Percentiles rank a stretch among this genome's conserved stretches.
phyloP scores from a whole-genome alignment of 2,797 vertebrate genomes.

The Manis pentadactyla region DNA sequence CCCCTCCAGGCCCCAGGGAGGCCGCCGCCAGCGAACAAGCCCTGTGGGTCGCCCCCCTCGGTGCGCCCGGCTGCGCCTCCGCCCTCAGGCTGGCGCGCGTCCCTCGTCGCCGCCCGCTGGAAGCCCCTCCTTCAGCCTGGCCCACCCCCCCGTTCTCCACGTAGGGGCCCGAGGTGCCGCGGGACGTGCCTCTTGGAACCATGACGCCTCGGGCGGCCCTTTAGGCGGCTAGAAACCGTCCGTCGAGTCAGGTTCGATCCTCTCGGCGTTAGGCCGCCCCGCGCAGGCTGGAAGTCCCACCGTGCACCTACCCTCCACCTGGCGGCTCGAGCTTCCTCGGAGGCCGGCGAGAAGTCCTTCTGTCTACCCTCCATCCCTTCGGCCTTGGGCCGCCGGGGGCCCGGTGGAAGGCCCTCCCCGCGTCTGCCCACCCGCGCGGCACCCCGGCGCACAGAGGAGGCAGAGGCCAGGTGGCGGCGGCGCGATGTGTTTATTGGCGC shows the following conservation, averaged over 20 bases:
- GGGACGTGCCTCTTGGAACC: background rate
- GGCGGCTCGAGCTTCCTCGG: background rate
- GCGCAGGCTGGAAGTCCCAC: background rate
- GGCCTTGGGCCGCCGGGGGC: background rate
- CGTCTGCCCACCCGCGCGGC: background rate
- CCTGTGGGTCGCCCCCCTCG: background rate
- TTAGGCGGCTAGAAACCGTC: background rate
- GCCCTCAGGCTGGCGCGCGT: background rate
- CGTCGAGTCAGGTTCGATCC: background rate
- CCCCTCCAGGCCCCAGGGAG: background rate
- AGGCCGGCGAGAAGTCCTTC: background rate
- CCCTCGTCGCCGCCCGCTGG: background rate
- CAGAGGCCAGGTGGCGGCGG: background rate
- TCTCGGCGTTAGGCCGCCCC: background rate
- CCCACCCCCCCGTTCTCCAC: background rate
- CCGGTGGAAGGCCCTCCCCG: background rate
- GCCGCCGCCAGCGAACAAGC: background rate
- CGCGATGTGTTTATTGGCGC: slow-evolving; percentile 65
- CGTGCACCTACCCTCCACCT: background rate
- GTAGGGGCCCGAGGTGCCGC: background rate
- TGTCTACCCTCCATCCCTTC: background rate
- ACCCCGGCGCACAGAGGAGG: background rate
- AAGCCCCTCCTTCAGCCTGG: background rate
- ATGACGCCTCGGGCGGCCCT: background rate
- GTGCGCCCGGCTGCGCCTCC: background rate